Evolutionary conservation across 2,797 vertebrate genomes (phyloP), one percentile per base, ranked within the genome.

Genomic region (Geotria australis): DNA sequence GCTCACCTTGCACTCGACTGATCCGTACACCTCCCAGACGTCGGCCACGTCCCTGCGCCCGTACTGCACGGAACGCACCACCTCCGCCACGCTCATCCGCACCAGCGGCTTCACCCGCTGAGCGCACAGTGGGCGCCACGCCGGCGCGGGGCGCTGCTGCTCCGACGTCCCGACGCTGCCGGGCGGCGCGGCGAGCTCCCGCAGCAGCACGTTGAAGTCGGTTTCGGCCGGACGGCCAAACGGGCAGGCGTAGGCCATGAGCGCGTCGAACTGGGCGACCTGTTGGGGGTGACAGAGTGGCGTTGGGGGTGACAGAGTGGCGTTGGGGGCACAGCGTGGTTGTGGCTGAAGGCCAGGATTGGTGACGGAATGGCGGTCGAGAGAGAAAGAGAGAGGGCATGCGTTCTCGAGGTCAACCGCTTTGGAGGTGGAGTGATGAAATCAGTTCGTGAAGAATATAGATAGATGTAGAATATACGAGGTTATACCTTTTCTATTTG

Each of bases 1-100:
- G 24, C 77, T 80, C 65, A 95, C 83, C 78, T 91, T 95, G 71
- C 84, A 93, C 59, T 75, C 79, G 46, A 95, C 79, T 46, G 74
- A 71, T 64, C 88, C 88, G 13, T 73, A 81, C 48, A 95, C 84
- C 59, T 89, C 85, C 85, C 84, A 96, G 3, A 70, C 67, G 64
- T 91, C 85, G 62, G 78, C 78, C 59, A 72, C 68, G 61, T 74
- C 78, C 9, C 56, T 73, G 64, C 77, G 77, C 62, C 76, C 77
- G 48, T 89, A 89, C 62, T 94, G 86, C 78, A 83, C 81, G 47
- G 81, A 88, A 58, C 77, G 80, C 56, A 93, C 80, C 8, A 77
- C 81, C 72, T 95, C 88, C 8, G 66, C 69, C 63, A 95, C 72
- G 8, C 73, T 73, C 49, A 85, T 69, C 2, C 70, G 82, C 53